Conservation (phyloP, 2,797 vertebrate genomes). For the Pseudopleuronectes americanus region DNA sequence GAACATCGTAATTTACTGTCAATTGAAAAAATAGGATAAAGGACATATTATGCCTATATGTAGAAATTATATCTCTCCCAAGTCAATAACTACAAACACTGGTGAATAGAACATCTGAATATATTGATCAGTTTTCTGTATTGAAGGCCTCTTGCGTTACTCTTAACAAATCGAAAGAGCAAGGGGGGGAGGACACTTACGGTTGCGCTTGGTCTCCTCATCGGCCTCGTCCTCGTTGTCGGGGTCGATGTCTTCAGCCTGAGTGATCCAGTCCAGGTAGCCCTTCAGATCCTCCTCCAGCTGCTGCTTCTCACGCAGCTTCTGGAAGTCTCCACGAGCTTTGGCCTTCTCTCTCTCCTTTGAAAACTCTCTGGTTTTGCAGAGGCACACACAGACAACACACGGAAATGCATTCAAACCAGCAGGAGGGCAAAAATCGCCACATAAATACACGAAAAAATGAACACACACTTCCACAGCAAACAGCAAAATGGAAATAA, state of each 20-base stretch:
- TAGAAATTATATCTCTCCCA: background rate
- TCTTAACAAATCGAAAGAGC: background rate
- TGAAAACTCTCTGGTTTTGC: conserved; percentile 93
- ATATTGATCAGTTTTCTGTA: conserved; percentile 19
- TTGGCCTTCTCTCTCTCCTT: conserved; percentile 99
- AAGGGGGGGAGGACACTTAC: conserved; percentile 77
- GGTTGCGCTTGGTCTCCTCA: conserved; percentile 93
- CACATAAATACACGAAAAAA: conserved; percentile 40
- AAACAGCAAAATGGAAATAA: conserved; percentile 24
- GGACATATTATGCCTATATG: no score
- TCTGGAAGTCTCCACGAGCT: conserved; percentile 98
- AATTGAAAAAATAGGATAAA: no score
- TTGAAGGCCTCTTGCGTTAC: conserved; percentile 2
- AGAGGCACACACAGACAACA: conserved; percentile 69
- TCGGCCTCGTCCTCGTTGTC: conserved; percentile 96
- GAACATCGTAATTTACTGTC: background rate
- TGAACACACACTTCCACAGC: conserved; percentile 52
- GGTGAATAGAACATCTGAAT: conserved; percentile 5
- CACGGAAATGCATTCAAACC: conserved; percentile 66
- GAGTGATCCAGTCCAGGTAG: conserved; percentile 99
- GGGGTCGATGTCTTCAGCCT: conserved; percentile 98
- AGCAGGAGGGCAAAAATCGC: conserved; percentile 68
- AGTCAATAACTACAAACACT: conserved; percentile 10
- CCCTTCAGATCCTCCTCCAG: conserved; percentile 98
- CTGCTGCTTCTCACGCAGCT: conserved; percentile 97